These are phyloP conservation scores for Metacarcinus magister DNA, from an alignment of 2,888 invertebrate species.

Conservation along the genomic window DNA sequence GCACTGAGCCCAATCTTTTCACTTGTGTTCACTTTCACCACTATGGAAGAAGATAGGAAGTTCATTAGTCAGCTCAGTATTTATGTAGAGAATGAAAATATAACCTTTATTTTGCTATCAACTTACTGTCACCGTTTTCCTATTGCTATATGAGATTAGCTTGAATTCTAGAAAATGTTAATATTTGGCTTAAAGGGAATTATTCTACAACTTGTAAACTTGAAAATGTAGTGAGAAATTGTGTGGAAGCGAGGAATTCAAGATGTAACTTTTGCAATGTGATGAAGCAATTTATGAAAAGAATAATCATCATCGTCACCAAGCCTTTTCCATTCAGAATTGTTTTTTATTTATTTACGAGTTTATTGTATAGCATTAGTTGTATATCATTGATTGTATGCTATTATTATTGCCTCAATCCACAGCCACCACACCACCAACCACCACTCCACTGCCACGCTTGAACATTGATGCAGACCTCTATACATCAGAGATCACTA, in stretches of 20 bases:
- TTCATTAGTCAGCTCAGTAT: neutral
- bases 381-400: neutral
- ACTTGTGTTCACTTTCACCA: conserved; percentile 70
- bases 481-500: conserved; percentile 90
- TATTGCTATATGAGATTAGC: neutral
- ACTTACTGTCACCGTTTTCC: neutral
- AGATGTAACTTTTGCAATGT: neutral
- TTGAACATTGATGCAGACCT: conserved; percentile 91
- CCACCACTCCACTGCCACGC: conserved; percentile 87
- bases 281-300: neutral
- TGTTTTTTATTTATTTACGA: neutral
- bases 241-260: neutral
- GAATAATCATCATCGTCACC: neutral
- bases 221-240: neutral
- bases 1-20: conserved; percentile 69
- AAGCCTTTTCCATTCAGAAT: neutral
- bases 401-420: neutral
- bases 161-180: neutral
- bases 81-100: neutral
- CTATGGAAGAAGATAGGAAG: conserved; percentile 64
- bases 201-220: neutral
- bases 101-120: neutral
- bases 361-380: neutral
- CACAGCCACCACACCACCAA: conserved; percentile 84
- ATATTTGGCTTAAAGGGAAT: neutral